Base-by-base conservation (phyloP, 1,140 invertebrate species). In the Hestina assimilis region DNA sequence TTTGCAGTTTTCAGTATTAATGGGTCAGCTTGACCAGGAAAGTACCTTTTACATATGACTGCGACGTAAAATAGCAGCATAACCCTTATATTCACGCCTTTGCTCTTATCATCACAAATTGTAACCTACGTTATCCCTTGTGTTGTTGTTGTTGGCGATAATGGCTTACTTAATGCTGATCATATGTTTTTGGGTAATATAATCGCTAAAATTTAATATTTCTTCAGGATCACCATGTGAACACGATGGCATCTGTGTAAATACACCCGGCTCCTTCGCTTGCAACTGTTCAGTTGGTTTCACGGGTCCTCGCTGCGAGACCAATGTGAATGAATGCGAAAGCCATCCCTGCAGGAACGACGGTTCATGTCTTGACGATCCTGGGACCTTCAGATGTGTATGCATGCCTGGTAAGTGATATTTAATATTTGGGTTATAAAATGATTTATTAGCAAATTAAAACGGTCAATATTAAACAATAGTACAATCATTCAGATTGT, bases 281-380 rank as follows among this genome's bases (percentile, higher is more conserved):
- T 98, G 96, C 87, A 96, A 97, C 79, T 98, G 97, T 69, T 95
- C 95, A 1, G 94, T 96, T 58, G 96, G 96, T 12, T 98, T 97
- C 90, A 96, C 95, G 0, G 96, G 96, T 4, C 95, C 96, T 0
- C 90, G 96, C 33, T 98, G 96, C 83, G 96, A 98, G 87, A 95
- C 94, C 29, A 96, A 96, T 86, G 94, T 97, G 59, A 98, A 98
- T 84, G 97, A 99, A 79, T 98, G 96, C 83, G 96, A 97, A 79
- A 96, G 95, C 2, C 96, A 96, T 87, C 97, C 97, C 0, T 98
- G 97, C 85, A 94, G 96, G 70, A 98, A 98, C 81, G 96, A 97
- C 68, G 96, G 96, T 41, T 97, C 96, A 35, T 98, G 96, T 73
- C 89, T 98, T 46, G 96, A 98, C 72, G 96, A 98, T 89, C 95